These are phyloP conservation scores for Harpalus rufipes DNA, from an alignment of 2,888 invertebrate species.

Conservation along the genomic window DNA sequence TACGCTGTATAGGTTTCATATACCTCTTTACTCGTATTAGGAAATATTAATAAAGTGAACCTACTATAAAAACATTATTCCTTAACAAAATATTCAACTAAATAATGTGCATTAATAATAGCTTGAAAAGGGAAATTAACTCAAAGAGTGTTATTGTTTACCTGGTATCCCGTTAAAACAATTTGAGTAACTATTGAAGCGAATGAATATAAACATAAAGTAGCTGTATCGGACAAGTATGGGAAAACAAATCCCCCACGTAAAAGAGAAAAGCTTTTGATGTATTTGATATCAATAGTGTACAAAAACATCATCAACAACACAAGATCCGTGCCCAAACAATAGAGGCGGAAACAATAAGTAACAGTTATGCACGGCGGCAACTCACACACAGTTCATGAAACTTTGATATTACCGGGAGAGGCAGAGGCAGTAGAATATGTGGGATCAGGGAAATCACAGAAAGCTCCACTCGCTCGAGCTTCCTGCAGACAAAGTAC, in stretches of 20 bases:
- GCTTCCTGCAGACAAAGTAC: conserved; percentile 53
- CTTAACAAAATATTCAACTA: background rate
- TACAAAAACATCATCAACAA: conserved; percentile 28
- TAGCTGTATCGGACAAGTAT: background rate
- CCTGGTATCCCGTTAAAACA: background rate
- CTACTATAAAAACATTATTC: no score
- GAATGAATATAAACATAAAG: conserved; percentile 1
- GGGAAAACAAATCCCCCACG: background rate
- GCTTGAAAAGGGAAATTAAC: background rate
- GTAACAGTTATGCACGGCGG: conserved; percentile 42
- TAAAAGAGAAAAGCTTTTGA: conserved; percentile 13
- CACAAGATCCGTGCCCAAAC: conserved; percentile 25
- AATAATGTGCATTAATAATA: background rate
- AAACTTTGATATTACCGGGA: conserved; percentile 64
- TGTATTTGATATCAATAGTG: conserved; percentile 31
- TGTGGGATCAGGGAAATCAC: conserved; percentile 68
- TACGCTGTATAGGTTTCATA: no score
- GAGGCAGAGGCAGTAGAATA: conserved; percentile 53
- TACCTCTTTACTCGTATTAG: no score
- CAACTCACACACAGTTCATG: conserved; percentile 51
- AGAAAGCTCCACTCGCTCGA: conserved; percentile 59
- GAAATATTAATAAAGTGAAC: no score
- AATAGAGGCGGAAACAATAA: conserved; percentile 40
- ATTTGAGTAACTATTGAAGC: background rate
- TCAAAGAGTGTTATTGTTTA: background rate